Base-by-base conservation (phyloP, 2,888 invertebrate genomes). In the Malachius bipustulatus region DNA sequence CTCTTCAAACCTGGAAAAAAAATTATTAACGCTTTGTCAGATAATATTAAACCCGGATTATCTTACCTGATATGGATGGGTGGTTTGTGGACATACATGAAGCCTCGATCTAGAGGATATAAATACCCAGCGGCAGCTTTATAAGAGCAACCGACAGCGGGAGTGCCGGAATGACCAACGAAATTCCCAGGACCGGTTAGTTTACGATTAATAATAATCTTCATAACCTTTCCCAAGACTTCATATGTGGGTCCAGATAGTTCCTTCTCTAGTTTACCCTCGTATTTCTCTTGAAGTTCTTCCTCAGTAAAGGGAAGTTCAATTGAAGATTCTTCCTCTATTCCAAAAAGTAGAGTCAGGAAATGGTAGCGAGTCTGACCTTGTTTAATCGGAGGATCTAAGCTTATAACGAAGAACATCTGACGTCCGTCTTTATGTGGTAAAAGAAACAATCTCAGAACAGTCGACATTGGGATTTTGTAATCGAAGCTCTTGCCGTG, bases 401-500 rank as follows among this genome's bases (percentile, higher is more conserved):
- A 68, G 34, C 93, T 91, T 35, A 96, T 85, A 28, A 98, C 96
- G 60, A 97, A 97, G 65, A 90, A 98, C 78, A 93, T 94, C 63
- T 97, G 97, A 2, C 97, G 69, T n/a, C 82, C 84, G 60, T 98
- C 97, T 58, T 91, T 93, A 59, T 99, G 97, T 0, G 97, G 97
- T 34, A 99, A 65, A 16, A 97, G 67, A 59, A 98, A 98, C 10
- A 98, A 65, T 4, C 98, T 76, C 10, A 96, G 67, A 3, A 99
- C 94, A 0, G 96, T 94, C 1, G 89, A 88, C 78, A 93, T 88
- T 0, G 97, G 96, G 49, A 98, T 97, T 67, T 99, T 98, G 70
- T 98, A 99, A 67, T 98, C 98, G 57, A 96, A 98, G 0, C 98
- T 97, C 73, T 98, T 99, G 54, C 93, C 93, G 56, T 91, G 91